Evolutionary conservation across 2,113 vertebrate genomes (phyloP), one percentile per base, ranked within the genome.

Genomic region (Marmota monax): DNA sequence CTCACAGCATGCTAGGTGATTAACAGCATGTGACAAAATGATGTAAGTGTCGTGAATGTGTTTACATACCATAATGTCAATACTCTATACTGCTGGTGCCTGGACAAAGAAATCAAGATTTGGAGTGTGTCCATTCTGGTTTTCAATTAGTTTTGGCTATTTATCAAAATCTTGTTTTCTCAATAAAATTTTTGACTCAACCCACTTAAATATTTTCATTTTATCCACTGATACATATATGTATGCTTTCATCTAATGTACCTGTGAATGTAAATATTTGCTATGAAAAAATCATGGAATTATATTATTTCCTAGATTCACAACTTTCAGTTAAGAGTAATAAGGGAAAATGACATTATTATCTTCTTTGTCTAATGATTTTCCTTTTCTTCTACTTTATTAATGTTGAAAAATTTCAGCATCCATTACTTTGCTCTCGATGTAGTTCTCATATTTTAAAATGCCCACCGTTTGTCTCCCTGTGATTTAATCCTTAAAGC

Each of bases 1-100:
- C 97, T 98, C 97, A 97, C 88, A 98, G 93, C 92, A 97, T 95
- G 91, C 51, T 97, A 92, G 90, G 97, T 98, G 95, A 98, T 98
- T 98, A 98, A 98, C 93, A 98, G 48, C 88, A 97, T 97, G 74
- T 97, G 97, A 98, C 94, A 90, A 97, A 97, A 98, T 98, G 98
- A 98, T 98, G 96, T 97, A 98, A 98, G 96, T 97, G 96, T 92
- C 80, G 79, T 95, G 92, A 97, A 97, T 97, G 96, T 96, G 92
- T 98, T 98, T 98, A 97, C 80, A 69, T 97, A 98, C 82, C 92
- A 18, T 88, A 98, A 56, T 97, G 97, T 98, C 98, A 98, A 98
- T 98, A 98, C 67, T 94, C 76, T 93, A 48, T 51, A 96, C 73
- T 94, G 63, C 23, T 95, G 78, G 94, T 96, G 22, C 78, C 56